Percentiles rank a stretch among this genome's conserved stretches.
Conservation (phyloP, 2,888 invertebrate species). For the Spilosoma lubricipeda region DNA sequence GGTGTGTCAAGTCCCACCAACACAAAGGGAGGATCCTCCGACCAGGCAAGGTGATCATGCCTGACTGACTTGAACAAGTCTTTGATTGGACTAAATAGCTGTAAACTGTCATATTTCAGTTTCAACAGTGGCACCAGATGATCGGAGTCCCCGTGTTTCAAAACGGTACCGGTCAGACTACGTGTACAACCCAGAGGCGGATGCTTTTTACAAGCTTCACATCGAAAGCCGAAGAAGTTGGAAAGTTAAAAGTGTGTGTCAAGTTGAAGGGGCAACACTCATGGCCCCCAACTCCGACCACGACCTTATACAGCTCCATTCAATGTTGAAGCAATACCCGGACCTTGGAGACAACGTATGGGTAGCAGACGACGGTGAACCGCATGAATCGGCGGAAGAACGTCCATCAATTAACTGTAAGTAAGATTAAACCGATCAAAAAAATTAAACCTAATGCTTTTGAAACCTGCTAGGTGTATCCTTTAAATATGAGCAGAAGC, state of each 20-base stretch:
- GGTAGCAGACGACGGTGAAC: conserved; percentile 59
- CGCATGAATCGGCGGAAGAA: conserved; percentile 64
- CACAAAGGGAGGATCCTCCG: too few species aligned
- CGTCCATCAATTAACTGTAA: conserved; percentile 48
- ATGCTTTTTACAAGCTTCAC: conserved; percentile 75
- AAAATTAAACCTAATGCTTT: neutral
- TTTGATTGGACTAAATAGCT: neutral
- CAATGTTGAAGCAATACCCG: conserved; percentile 68
- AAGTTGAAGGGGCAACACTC: conserved; percentile 61
- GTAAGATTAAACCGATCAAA: conserved; percentile 13
- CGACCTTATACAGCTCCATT: conserved; percentile 64
- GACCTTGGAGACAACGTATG: conserved; percentile 63
- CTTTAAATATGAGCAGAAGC: neutral
- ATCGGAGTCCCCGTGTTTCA: conserved; percentile 31
- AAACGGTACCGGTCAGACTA: conserved; percentile 69
- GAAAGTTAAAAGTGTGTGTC: conserved; percentile 45
- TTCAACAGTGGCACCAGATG: conserved; percentile 24
- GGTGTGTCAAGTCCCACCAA: too few species aligned
- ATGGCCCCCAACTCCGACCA: conserved; percentile 54
- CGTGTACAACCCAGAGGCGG: conserved; percentile 61
- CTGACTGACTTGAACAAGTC: neutral
- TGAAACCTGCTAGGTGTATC: neutral
- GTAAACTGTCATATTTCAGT: conserved; percentile 27
- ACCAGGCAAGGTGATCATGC: too few species aligned
- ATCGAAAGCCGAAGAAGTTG: conserved; percentile 42